A percentile compares a stretch with the other conserved stretches of the same genome.
These are phyloP conservation scores for Macrochelys suwanniensis DNA, from an alignment of 2,797 vertebrate species.

Conservation along the genomic window DNA sequence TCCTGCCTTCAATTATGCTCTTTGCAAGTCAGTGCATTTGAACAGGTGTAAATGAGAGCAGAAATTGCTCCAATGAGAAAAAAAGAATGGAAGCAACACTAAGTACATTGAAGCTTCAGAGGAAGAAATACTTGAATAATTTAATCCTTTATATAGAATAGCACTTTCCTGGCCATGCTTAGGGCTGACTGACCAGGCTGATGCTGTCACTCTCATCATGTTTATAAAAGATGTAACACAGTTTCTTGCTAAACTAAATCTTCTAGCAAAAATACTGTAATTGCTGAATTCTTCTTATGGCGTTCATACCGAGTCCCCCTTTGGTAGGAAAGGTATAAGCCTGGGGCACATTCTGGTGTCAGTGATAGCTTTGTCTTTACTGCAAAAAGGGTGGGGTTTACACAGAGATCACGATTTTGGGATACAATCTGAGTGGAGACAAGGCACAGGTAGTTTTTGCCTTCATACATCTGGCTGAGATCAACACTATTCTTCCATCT, in stretches of 20 bases:
- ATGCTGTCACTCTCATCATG: neutral
- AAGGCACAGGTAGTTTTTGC: neutral
- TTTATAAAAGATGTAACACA: slow-evolving; percentile 20
- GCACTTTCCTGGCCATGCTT: neutral
- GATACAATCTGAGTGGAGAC: slow-evolving; percentile 19
- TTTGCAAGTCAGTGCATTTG: slow-evolving; percentile 69
- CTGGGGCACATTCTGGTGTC: neutral
- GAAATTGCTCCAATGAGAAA: slow-evolving; percentile 65
- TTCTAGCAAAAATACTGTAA: neutral
- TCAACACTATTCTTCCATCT: neutral
- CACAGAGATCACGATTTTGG: neutral
- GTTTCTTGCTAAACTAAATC: slow-evolving; percentile 11
- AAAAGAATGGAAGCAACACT: slow-evolving; percentile 48
- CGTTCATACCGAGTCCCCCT: neutral
- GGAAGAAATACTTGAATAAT: slow-evolving; percentile 63
- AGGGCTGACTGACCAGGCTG: slow-evolving; percentile 40
- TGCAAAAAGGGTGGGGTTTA: neutral
- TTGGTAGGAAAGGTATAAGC: neutral
- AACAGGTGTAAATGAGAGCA: slow-evolving; percentile 70
- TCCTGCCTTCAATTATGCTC: slow-evolving; percentile 43
- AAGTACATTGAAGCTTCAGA: slow-evolving; percentile 17
- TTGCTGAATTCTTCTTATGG: neutral
- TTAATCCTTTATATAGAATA: slow-evolving; percentile 18
- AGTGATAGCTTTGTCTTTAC: neutral
- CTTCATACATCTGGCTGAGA: neutral